phyloP scores from a whole-genome alignment of 2,797 vertebrate species.

The Rhodeus uyekii region DNA sequence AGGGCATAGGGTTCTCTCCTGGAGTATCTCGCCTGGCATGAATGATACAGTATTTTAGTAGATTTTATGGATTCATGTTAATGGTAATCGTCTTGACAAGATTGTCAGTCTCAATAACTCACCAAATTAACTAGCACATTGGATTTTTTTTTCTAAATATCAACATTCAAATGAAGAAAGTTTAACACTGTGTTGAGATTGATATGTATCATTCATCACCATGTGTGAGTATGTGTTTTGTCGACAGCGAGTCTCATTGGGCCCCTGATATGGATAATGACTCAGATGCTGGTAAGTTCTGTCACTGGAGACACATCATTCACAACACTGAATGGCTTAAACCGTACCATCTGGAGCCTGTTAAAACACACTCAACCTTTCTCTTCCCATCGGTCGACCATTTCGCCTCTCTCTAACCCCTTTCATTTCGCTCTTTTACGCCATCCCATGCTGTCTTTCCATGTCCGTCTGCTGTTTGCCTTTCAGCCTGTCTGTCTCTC shows the following conservation, averaged over 20 bases:
- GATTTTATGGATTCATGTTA: too few species aligned
- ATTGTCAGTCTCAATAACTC: too few species aligned
- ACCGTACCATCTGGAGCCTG: slow-evolving; percentile 79
- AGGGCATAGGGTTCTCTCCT: too few species aligned
- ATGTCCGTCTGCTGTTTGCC: slow-evolving; percentile 23
- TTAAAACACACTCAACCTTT: slow-evolving; percentile 65
- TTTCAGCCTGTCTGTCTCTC: slow-evolving; percentile 61
- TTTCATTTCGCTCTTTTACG: slow-evolving; percentile 18
- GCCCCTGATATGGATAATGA: slow-evolving; percentile 69
- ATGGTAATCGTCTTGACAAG: too few species aligned
- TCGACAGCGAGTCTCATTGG: not conserved
- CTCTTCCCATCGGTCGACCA: slow-evolving; percentile 15
- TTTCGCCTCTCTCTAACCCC: slow-evolving; percentile 54
- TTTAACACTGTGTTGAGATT: slow-evolving; percentile 17
- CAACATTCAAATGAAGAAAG: not conserved
- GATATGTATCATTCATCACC: slow-evolving; percentile 2
- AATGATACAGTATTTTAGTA: too few species aligned
- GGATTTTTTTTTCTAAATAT: not conserved
- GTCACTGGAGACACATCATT: slow-evolving; percentile 59
- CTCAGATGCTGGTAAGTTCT: slow-evolving; percentile 64
- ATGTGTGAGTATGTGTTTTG: not conserved
- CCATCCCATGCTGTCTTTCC: slow-evolving; percentile 21
- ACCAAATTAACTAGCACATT: too few species aligned
- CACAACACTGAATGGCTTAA: slow-evolving; percentile 34
- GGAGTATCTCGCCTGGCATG: too few species aligned